Percentiles rank a stretch among this genome's conserved stretches.
Conservation (phyloP, 2,888 invertebrate species). For the Temnothorax ravouxi region DNA sequence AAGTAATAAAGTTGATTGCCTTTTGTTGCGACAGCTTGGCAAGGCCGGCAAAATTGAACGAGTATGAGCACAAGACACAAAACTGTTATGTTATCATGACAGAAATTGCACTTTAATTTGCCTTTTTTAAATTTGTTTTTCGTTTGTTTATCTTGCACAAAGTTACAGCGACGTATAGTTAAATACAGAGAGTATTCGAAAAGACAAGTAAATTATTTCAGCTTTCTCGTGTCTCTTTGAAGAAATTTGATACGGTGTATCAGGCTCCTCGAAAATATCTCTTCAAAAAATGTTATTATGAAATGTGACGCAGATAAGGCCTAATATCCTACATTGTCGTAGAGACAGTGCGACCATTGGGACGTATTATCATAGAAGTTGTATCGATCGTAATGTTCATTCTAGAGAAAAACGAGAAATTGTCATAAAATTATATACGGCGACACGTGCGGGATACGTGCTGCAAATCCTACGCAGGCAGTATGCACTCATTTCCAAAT, state of each 20-base stretch:
- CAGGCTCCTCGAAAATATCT: background rate
- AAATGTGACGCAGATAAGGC: slow-evolving; percentile 10
- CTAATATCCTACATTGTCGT: slow-evolving; percentile 36
- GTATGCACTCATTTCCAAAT: slow-evolving; percentile 13
- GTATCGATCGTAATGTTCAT: slow-evolving; percentile 34
- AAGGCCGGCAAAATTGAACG: slow-evolving; percentile 10
- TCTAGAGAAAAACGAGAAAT: slow-evolving; percentile 53
- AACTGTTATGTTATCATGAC: slow-evolving; percentile 2
- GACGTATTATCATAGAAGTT: slow-evolving; percentile 5
- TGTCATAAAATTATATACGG: slow-evolving; percentile 43
- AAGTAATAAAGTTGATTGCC: slow-evolving; percentile 49
- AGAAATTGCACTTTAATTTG: background rate
- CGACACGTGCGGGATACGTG: background rate
- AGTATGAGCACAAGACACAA: background rate
- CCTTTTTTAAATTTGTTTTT: background rate
- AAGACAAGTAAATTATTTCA: background rate
- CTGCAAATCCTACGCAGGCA: slow-evolving; percentile 3
- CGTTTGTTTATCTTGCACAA: background rate
- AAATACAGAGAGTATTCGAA: background rate
- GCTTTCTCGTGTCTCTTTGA: background rate
- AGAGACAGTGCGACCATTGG: background rate
- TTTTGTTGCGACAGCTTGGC: slow-evolving; percentile 22
- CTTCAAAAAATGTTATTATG: background rate
- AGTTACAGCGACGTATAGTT: background rate
- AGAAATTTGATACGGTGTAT: background rate